Evolutionary conservation across 2,888 invertebrate species (phyloP).

Genomic region (Volucella inanis): DNA sequence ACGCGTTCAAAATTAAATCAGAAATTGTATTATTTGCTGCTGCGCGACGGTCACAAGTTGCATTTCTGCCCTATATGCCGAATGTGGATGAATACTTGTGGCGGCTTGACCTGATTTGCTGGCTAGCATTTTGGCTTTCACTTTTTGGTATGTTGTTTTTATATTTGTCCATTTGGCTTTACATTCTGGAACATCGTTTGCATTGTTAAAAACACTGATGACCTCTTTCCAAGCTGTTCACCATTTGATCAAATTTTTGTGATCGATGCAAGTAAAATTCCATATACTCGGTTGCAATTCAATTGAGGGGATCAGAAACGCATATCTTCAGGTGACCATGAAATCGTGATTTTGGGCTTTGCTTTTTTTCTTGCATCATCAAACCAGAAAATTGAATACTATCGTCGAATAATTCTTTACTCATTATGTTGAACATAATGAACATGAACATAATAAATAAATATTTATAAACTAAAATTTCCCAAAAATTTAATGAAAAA

Average conservation of each 20-base stretch:
- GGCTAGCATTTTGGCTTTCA: neutral
- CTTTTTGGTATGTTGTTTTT: neutral
- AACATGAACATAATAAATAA: too few relatives aligned
- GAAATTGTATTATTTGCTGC: neutral
- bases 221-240: slow-evolving; percentile 4
- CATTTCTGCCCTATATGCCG: neutral
- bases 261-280: slow-evolving; percentile 11
- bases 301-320: slow-evolving; percentile 8
- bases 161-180: too few relatives aligned
- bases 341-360: slow-evolving; percentile 17
- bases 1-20: slow-evolving; percentile 1
- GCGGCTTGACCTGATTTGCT: neutral
- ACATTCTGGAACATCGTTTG: too few relatives aligned
- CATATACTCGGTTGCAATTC: slow-evolving; percentile 12
- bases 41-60: slow-evolving; percentile 12
- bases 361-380: slow-evolving; percentile 12
- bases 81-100: neutral
- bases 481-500: slow-evolving; percentile 3
- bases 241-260: slow-evolving; percentile 5
- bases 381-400: too few relatives aligned
- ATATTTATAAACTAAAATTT: too few relatives aligned
- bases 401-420: too few relatives aligned
- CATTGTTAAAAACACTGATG: too few relatives aligned
- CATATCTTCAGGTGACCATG: slow-evolving; percentile 1
- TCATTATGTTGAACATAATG: too few relatives aligned